Percentiles rank a stretch among this genome's conserved stretches.
These are phyloP conservation scores for Manacus vitellinus DNA, from an alignment of 2,113 vertebrate genomes.

Conservation along the genomic window DNA sequence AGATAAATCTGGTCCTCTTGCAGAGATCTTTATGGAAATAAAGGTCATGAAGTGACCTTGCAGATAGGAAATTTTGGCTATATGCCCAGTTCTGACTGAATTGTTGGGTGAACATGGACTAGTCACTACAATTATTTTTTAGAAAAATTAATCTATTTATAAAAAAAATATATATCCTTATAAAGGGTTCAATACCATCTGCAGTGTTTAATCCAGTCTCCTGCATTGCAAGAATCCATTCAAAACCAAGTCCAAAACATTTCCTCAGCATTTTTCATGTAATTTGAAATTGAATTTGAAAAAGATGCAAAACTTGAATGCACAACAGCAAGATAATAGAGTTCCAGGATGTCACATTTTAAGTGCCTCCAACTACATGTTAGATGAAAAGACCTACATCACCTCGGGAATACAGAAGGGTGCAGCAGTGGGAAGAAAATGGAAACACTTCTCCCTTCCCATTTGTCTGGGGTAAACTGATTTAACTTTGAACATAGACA, in stretches of 20 bases:
- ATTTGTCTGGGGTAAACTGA: background rate
- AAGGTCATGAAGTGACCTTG: background rate
- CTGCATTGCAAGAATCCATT: background rate
- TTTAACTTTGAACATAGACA: background rate
- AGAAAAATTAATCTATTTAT: background rate
- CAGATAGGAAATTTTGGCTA: background rate
- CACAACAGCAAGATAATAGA: background rate
- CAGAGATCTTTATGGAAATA: background rate
- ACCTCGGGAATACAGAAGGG: background rate
- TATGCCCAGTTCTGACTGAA: background rate
- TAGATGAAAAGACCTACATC: background rate
- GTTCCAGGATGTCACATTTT: background rate
- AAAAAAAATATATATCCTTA: background rate
- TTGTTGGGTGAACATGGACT: background rate
- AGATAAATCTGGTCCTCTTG: background rate
- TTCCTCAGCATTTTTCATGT: background rate
- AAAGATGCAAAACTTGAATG: background rate
- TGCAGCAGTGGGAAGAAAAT: background rate
- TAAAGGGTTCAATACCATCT: background rate
- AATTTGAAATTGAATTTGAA: background rate
- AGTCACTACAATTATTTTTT: background rate
- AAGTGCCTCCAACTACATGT: background rate
- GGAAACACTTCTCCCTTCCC: background rate
- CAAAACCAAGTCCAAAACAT: background rate
- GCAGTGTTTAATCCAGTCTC: background rate